Base-by-base conservation (phyloP, 2,113 vertebrate species). In the Aegithalos caudatus region DNA sequence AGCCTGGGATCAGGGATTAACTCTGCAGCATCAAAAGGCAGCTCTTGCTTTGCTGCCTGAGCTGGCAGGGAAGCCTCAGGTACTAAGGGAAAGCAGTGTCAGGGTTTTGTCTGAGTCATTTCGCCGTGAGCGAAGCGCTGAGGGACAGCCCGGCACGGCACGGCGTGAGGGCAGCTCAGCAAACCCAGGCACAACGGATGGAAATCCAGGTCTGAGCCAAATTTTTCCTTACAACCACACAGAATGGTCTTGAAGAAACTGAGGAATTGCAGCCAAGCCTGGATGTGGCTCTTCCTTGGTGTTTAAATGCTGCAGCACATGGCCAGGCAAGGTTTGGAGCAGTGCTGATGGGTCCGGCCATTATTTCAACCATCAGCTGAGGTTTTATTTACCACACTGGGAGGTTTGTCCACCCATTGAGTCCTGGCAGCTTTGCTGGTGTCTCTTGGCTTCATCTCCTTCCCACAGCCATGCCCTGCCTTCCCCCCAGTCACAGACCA, bases 61-160 rank as follows among this genome's bases (percentile, higher is more conserved):
- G 76, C 60, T 73, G 29, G 56, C 15, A 31, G 90, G 47, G 53
- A 47, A 67, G 38, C 69, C 84, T 73, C 23, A 3, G 77, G 56
- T 7, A 29, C 3, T 3, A 5, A 47, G 48, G 74, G 8, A 47
- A 60, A 42, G 5, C 2, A 1, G 56, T 0, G 15, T 0, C 0
- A 4, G 66, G 65, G 65, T 18, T 86, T 45, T 7, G 27, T 31
- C 3, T 7, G 66, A 0, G 6, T 6, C 4, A 0, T 7, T 18
- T 27, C 6, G 4, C 38, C 2, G 44, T 0, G 4, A 76, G 91
- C 88, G 54, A 28, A 86, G 77, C 35, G 31, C 25, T 0, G 7
- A 24, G 2, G 19, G 40, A 23, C 12, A 1, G 72, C 24, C 51
- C 1, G 1, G 64, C 44, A 10, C 4, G 7, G 6, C 29, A 15